Base-by-base conservation (phyloP, 2,888 invertebrate genomes). In the Synanthedon vespiformis region DNA sequence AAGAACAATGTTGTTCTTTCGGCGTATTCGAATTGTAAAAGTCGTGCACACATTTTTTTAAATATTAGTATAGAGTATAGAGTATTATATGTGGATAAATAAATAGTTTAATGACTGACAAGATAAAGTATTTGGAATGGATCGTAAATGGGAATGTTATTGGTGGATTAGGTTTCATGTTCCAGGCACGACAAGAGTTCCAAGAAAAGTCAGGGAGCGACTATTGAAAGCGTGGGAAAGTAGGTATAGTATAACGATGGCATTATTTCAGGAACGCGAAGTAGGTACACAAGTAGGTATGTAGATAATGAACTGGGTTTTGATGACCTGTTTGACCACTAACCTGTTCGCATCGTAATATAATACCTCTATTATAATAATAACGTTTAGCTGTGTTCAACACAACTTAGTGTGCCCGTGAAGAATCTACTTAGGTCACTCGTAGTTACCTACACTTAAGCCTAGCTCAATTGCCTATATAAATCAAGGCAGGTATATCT, bases 301-400 rank as follows among this genome's bases (percentile, higher is more conserved):
- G 64, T 65, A 57, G 62, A 61, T 60, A 67, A 65, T 73, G 68
- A 71, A 34, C 34, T 34, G 34, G 10, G 34, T 76, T 77, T 77
- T 74, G 70, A 67, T 72, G 76, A 75, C 77, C 77, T 70, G 69
- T 70, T 68, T 77, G 70, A 70, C 68, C 74, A 72, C 66, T 65
- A 70, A 72, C 70, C 70, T 70, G 72, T 58, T 54, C 56, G 56
- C 55, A 59, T 66, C 65, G 65, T 61, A 65, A 64, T 61, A 16
- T 22, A 22, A 22, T 48, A 48, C 48, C 12, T 8, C 47, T 44
- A 44, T 14, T 14, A 44, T 14, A n/a, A 34, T 34, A 34, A 34
- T 34, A 34, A 34, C 34, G 34, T 34, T 10, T 10, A 8, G 8
- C 10, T 34, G 34, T 2, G 10, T 34, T 34, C 34, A 34, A 34